Conservation (phyloP, 2,797 vertebrate genomes). For the Notoglanidium macrostoma region DNA sequence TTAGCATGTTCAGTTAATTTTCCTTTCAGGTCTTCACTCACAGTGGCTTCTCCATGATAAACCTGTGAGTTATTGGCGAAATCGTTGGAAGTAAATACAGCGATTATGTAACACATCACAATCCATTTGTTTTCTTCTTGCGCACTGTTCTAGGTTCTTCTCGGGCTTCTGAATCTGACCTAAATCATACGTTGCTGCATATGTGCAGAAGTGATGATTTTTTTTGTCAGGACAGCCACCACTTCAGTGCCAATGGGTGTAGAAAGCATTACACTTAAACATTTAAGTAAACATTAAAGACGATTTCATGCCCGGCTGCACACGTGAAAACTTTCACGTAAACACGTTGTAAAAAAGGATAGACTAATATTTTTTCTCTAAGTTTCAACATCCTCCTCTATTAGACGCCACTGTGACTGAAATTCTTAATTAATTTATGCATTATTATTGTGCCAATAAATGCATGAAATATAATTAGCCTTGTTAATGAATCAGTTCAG, state of each 20-base stretch:
- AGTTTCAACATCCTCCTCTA: conserved; percentile 35
- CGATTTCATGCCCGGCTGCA: neutral
- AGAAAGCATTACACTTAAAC: neutral
- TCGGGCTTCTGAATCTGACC: neutral
- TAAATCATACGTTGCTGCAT: neutral
- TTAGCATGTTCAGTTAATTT: conserved; percentile 21
- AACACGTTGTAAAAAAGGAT: neutral
- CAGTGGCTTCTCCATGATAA: neutral
- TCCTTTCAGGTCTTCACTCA: neutral
- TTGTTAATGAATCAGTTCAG: conserved; percentile 33
- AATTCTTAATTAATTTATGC: conserved; percentile 35
- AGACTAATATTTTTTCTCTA: neutral
- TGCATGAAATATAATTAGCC: conserved; percentile 44
- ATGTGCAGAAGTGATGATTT: neutral
- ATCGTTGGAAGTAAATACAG: neutral
- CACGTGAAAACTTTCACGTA: neutral
- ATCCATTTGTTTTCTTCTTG: neutral
- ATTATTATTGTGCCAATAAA: conserved; percentile 36
- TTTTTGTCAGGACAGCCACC: neutral
- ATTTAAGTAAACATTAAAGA: neutral
- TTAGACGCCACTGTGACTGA: conserved; percentile 25
- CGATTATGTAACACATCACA: neutral
- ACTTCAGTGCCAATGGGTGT: neutral
- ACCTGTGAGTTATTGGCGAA: neutral
- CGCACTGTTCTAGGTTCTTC: neutral